Base-by-base conservation (phyloP, 2,797 vertebrate genomes). In the Gambelia wislizenii region DNA sequence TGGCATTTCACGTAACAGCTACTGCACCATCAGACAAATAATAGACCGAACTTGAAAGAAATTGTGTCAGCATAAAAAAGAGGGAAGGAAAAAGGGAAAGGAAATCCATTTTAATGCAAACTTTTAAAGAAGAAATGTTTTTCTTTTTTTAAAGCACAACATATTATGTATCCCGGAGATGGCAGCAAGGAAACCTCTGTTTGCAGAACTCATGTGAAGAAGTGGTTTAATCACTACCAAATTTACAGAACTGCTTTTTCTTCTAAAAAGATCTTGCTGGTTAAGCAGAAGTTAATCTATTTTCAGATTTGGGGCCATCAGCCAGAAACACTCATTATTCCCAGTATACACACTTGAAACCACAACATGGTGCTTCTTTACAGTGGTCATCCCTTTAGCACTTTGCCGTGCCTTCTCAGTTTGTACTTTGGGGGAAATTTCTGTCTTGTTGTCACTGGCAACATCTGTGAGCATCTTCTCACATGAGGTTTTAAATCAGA, bases 241-340 rank as follows among this genome's bases (percentile, higher is more conserved):
- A 75, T 64, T 30, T 67, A 76, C 70, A 39, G 87, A 49, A 83
- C 36, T 39, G 82, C 47, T 59, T 7, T 79, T 54, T 42, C 14
- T 49, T 14, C 56, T 84, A 16, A 47, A n/a, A 64, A 56, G 6
- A 27, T 79, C 83, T 79, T 84, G 75, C 82, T 79, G 49, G 49
- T 72, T 56, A 54, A 84, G 87, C 87, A 89, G 49, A 84, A 84
- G 20, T 56, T 47, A 25, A 39, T 84, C 82, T 89, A 79, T 89
- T 89, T 84, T 79, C 82, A 36, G 61, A 78, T 84, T 70, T 67
- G 52, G 74, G n/a, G 30, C n/a, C 36, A 36, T 70, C 82, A 89
- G 82, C 82, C 61, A 70, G 61, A 79, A 89, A 36, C 61, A 6
- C 33, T 47, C 52, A 1, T 16, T 33, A 12, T 76, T 83, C 36